These are phyloP conservation scores for Hermodice carunculata DNA, from an alignment of 2,888 invertebrate genomes.

Conservation along the genomic window DNA sequence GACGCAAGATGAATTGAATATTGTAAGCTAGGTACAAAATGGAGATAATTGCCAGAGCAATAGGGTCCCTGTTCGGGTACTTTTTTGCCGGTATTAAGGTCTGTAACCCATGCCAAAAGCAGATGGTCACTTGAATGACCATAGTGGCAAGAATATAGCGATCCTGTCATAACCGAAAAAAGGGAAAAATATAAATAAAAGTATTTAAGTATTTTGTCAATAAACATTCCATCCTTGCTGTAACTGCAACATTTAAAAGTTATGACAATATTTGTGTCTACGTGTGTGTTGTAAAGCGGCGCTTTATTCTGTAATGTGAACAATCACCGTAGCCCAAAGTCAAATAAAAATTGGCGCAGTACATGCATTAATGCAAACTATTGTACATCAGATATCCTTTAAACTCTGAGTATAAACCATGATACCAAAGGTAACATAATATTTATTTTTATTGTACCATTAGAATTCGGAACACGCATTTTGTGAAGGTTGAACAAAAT, in stretches of 20 bases:
- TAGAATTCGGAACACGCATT: too few relatives aligned
- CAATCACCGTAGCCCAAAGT: too few relatives aligned
- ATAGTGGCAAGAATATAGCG: constrained; percentile 60
- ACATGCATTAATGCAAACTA: too few relatives aligned
- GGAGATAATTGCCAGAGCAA: neutral
- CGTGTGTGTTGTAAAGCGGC: neutral
- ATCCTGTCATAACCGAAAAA: neutral
- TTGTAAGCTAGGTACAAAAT: constrained; percentile 3
- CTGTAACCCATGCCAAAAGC: constrained; percentile 65
- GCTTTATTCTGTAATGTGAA: neutral
- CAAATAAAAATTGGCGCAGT: too few relatives aligned
- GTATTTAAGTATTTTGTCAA: neutral
- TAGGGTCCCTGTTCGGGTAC: constrained; percentile 8
- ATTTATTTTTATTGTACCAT: too few relatives aligned
- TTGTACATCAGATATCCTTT: too few relatives aligned
- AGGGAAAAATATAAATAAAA: neutral
- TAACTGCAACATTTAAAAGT: neutral
- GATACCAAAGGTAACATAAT: too few relatives aligned
- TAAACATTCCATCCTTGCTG: neutral
- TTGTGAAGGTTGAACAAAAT: too few relatives aligned
- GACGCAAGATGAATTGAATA: constrained; percentile 9
- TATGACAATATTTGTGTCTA: neutral
- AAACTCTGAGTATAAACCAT: too few relatives aligned
- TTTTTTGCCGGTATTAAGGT: constrained; percentile 46
- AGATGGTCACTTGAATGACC: constrained; percentile 64